Percentiles rank a stretch among this genome's conserved stretches.
These are phyloP conservation scores for Nymphalis polychloros DNA, from an alignment of 2,888 invertebrate species.

Conservation along the genomic window DNA sequence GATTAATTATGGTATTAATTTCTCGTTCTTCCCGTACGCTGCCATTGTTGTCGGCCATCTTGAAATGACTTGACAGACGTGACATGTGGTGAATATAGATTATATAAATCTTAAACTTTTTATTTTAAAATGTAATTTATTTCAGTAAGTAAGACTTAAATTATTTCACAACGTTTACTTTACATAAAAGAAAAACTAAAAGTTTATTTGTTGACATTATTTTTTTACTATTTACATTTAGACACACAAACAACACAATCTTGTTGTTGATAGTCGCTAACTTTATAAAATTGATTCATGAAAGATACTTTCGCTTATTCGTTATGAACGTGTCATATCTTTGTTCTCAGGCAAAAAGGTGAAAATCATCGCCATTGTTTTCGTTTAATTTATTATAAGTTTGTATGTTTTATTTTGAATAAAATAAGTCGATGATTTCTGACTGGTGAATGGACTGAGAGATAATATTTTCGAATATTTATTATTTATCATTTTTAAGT, in stretches of 20 bases:
- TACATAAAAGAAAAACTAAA: too few relatives aligned
- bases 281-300: background rate
- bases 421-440: background rate
- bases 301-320: constrained; percentile 3
- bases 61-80: constrained; percentile 46
- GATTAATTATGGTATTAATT: constrained; percentile 58
- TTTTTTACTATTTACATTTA: too few relatives aligned
- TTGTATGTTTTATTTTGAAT: background rate
- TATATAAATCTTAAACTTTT: constrained; percentile 50
- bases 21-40: constrained; percentile 53
- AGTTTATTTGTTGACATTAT: too few relatives aligned
- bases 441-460: too few relatives aligned
- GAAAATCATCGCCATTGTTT: background rate
- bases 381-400: background rate
- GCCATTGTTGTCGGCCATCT: constrained; percentile 44
- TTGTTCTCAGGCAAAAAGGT: constrained; percentile 1
- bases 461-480: too few relatives aligned
- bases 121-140: background rate
- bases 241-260: background rate
- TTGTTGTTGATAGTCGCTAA: background rate
- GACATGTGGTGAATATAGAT: constrained; percentile 57
- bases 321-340: constrained; percentile 4
- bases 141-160: too few relatives aligned
- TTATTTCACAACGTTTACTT: too few relatives aligned
- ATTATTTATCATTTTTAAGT: too few relatives aligned